phyloP scores from a whole-genome alignment of 2,113 vertebrate species.

The Lucifuga dentata region DNA sequence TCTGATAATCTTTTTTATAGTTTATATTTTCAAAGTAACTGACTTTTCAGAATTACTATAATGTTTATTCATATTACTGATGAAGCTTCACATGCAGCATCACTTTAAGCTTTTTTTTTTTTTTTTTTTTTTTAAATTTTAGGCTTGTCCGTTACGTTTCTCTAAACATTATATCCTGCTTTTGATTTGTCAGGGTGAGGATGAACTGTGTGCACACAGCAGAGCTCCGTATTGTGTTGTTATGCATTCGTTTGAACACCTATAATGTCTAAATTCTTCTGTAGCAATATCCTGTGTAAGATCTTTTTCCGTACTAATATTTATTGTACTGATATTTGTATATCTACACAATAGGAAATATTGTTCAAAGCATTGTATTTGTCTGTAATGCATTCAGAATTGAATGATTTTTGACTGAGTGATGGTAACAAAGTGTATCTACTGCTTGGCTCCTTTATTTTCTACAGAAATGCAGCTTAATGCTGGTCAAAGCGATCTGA shows the following conservation, averaged over 20 bases:
- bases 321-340: conserved; percentile 47
- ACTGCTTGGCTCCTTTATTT: conserved; percentile 28
- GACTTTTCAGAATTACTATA: background rate
- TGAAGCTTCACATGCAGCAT: background rate
- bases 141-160: background rate
- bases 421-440: background rate
- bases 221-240: too few relatives aligned
- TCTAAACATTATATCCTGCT: background rate
- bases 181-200: background rate
- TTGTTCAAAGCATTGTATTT: conserved; percentile 11
- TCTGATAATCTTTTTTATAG: too few relatives aligned
- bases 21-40: conserved; percentile 3
- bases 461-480: background rate
- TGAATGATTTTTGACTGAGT: conserved; percentile 6
- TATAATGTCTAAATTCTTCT: too few relatives aligned
- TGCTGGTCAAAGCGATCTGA: background rate
- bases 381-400: conserved; percentile 10
- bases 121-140: too few relatives aligned
- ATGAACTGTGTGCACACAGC: background rate
- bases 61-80: background rate
- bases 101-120: background rate
- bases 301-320: too few relatives aligned
- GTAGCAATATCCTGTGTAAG: conserved; percentile 69
- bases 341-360: conserved; percentile 7
- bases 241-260: too few relatives aligned